phyloP scores from a whole-genome alignment of 2,888 invertebrate genomes.

The Drosophila recens region DNA sequence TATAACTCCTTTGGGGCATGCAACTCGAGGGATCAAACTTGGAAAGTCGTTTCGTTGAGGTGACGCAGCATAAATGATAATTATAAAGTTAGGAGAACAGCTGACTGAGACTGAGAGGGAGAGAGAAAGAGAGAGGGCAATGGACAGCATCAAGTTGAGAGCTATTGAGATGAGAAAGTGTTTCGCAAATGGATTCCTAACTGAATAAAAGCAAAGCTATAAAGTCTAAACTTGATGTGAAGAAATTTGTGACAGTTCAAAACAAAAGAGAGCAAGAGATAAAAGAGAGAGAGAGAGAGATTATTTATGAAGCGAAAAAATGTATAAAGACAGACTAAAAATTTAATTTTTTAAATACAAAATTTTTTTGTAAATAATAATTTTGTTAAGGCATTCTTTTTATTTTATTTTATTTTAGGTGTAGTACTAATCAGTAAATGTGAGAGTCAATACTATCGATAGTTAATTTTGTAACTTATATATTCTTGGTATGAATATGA shows the following conservation, averaged over 20 bases:
- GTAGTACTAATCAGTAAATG: not conserved
- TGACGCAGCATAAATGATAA: slow-evolving; percentile 31
- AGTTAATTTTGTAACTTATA: not conserved
- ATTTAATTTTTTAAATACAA: too few species aligned
- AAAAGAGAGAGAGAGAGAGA: too few species aligned
- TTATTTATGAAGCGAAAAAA: not conserved
- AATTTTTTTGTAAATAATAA: too few species aligned
- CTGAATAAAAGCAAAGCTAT: slow-evolving; percentile 12
- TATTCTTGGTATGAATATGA: not conserved
- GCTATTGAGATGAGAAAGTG: slow-evolving; percentile 5
- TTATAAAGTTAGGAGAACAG: slow-evolving; percentile 23
- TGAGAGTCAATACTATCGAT: not conserved
- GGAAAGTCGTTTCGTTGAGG: slow-evolving; percentile 20
- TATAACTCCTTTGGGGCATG: slow-evolving; percentile 12
- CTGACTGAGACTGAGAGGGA: not conserved
- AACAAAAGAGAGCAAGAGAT: not conserved
- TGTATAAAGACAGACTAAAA: not conserved
- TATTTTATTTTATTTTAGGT: too few species aligned
- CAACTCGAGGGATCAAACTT: slow-evolving; percentile 12
- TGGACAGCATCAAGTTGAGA: slow-evolving; percentile 4
- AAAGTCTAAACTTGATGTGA: slow-evolving; percentile 3
- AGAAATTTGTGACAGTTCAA: not conserved
- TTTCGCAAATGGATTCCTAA: slow-evolving; percentile 2
- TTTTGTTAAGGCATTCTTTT: too few species aligned
- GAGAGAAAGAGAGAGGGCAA: not conserved